Conservation (phyloP, 2,113 vertebrate genomes). For the Thinocorus orbignyianus region DNA sequence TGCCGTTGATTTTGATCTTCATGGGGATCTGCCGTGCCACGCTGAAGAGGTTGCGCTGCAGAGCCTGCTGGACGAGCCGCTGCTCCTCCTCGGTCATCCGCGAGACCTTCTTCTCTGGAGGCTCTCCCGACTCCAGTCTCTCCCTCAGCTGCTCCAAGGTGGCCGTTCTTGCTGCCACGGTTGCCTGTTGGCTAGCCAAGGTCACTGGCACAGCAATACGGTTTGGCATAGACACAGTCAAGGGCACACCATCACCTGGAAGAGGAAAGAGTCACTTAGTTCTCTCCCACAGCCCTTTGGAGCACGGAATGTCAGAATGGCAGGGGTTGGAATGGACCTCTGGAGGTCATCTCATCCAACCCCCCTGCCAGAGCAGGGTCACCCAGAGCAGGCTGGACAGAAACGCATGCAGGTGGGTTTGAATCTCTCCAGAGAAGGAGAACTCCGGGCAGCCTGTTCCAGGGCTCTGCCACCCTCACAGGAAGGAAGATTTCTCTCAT, state of each 20-base stretch:
- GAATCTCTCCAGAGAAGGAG: too few relatives aligned
- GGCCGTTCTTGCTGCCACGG: slow-evolving; percentile 75
- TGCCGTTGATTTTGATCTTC: slow-evolving; percentile 86
- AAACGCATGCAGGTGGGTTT: too few relatives aligned
- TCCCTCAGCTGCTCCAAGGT: slow-evolving; percentile 91
- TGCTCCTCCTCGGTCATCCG: slow-evolving; percentile 90
- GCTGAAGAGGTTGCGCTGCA: slow-evolving; percentile 91
- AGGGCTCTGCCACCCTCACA: too few relatives aligned
- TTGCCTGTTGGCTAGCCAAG: slow-evolving; percentile 82
- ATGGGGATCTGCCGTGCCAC: slow-evolving; percentile 91
- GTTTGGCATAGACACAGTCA: slow-evolving; percentile 76
- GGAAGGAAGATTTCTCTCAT: too few relatives aligned
- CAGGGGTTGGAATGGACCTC: too few relatives aligned
- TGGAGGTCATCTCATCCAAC: too few relatives aligned
- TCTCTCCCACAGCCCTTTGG: neutral
- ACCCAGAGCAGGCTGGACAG: too few relatives aligned
- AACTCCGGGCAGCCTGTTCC: too few relatives aligned
- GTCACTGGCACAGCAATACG: slow-evolving; percentile 82
- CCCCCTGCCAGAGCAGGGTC: too few relatives aligned
- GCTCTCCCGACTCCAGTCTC: slow-evolving; percentile 85
- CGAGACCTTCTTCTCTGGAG: slow-evolving; percentile 85
- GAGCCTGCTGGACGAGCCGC: slow-evolving; percentile 90
- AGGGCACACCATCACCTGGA: slow-evolving; percentile 72
- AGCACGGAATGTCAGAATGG: too few relatives aligned
- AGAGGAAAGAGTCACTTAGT: neutral